A percentile compares a stretch with the other conserved stretches of the same genome.
These are phyloP conservation scores for Oegoconia quadripuncta DNA, from an alignment of 2,888 invertebrate genomes.

Conservation along the genomic window DNA sequence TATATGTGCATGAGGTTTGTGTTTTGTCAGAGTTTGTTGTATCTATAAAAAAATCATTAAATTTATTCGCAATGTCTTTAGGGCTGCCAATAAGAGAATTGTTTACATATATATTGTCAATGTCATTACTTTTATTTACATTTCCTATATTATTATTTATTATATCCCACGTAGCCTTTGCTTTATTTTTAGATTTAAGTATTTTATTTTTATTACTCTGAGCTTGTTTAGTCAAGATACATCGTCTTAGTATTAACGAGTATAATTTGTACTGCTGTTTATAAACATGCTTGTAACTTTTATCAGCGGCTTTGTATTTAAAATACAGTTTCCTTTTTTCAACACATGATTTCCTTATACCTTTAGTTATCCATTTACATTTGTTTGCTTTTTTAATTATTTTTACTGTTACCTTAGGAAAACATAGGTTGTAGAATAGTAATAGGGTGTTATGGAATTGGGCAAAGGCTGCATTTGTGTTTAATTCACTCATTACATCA, in stretches of 20 bases:
- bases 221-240: background rate
- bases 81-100: background rate
- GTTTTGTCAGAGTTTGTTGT: no score
- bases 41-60: constrained; percentile 1
- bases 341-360: background rate
- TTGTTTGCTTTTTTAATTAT: background rate
- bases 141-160: background rate
- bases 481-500: background rate
- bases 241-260: background rate
- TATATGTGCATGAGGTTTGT: no score
- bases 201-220: background rate
- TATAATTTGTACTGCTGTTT: no score
- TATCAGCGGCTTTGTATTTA: background rate
- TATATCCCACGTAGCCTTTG: background rate
- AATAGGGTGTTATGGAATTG: background rate
- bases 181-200: background rate
- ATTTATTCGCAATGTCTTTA: background rate
- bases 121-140: background rate
- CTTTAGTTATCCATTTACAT: constrained; percentile 3
- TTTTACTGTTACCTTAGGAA: background rate
- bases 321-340: background rate
- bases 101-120: background rate
- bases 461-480: background rate
- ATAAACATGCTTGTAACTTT: background rate
- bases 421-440: no score